Base-by-base conservation (phyloP, 2,113 vertebrate genomes). In the Erythrocercus mccallii region DNA sequence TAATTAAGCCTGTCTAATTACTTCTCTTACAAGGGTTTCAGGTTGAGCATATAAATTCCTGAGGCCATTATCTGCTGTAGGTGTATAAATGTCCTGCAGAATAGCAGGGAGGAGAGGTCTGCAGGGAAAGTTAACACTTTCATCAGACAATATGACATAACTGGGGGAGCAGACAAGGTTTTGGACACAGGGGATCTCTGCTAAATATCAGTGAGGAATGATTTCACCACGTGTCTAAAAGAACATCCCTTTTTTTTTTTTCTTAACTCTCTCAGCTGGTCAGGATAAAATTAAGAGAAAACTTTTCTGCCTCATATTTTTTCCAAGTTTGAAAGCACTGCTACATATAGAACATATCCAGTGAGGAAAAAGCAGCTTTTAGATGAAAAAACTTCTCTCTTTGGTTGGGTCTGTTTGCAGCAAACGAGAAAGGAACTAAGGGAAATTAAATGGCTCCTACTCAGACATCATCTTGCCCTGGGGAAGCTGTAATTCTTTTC, bases 1-100 rank as follows among this genome's bases (percentile, higher is more conserved):
- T 96, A 96, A 97, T 96, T 97, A 96, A 94, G 70, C 51, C 62
- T 90, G 48, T 84, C 93, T 94, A 88, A 95, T 95, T 91, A 88
- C 76, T 68, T 57, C 65, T 93, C 53, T 90, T 82, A 76, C 85
- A 94, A 93, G 69, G 31, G 31, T 79, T 95, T 95, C 82, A 70
- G 88, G 69, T 15, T 81, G 53, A 96, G 57, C 42, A 18, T 33
- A 81, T 77, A 79, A 92, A 92, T 93, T 81, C 45, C 65, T 27
- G 70, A 73, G 58, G 88, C 87, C 45, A 24, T 72, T 86, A 28
- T 88, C 61, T 89, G 57, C 69, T 78, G 31, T 31, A 77, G 64
- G 68, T 70, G 35, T 6, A 37, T n/a, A 51, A 53, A 44, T 35
- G n/a, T 65, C 61, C 65, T 86, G 56, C 25, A 73, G 60, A 81